phyloP scores from a whole-genome alignment of 2,113 vertebrate genomes.

The Aegotheles bennettii region DNA sequence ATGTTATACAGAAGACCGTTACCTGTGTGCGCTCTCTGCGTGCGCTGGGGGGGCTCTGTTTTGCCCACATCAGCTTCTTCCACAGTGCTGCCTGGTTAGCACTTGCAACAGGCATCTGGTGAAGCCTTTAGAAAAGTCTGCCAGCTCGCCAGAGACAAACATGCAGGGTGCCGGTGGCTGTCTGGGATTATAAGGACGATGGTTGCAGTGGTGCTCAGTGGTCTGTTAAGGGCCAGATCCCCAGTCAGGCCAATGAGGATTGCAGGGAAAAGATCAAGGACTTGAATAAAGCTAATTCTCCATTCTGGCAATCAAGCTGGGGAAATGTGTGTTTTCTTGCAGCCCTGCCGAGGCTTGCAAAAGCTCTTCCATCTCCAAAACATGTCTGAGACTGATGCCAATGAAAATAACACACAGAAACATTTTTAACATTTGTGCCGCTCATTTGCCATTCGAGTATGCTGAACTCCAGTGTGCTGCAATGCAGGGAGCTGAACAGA shows the following conservation, averaged over 20 bases:
- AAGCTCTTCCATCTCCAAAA: not conserved
- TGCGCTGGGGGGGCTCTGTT: not conserved
- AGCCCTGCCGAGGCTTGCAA: not conserved
- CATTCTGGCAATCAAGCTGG: not conserved
- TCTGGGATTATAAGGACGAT: not conserved
- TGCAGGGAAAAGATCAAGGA: not conserved
- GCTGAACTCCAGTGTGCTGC: not conserved
- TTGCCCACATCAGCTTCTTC: not conserved
- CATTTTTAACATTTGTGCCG: not conserved
- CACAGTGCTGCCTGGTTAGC: not conserved
- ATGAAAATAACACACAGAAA: not conserved
- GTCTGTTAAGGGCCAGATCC: not conserved
- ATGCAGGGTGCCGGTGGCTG: not conserved
- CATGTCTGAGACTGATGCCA: not conserved
- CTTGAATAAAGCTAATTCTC: not conserved
- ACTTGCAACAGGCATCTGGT: not conserved
- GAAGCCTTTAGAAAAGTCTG: not conserved
- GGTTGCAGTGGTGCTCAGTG: not conserved
- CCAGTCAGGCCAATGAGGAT: not conserved
- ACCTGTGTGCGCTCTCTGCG: not conserved
- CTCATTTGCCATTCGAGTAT: not conserved
- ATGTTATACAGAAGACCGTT: not conserved
- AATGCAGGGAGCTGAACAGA: not conserved
- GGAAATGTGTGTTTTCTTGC: not conserved
- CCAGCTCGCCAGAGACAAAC: not conserved